Evolutionary conservation across 2,113 vertebrate genomes (phyloP).

Genomic region (Chloropsis cyanopogon): DNA sequence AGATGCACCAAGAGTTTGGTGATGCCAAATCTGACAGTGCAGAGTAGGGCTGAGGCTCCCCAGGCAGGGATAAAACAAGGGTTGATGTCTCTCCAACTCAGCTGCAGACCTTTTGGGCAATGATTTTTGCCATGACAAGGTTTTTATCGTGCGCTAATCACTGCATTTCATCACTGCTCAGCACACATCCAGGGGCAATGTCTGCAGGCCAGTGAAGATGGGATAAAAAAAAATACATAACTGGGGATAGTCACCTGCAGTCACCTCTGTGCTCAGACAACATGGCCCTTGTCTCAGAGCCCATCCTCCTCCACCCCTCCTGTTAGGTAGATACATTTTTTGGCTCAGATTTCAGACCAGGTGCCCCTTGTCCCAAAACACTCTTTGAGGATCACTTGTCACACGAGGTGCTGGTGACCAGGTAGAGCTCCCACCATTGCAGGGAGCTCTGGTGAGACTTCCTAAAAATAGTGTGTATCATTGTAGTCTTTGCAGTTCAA

Average conservation of each 20-base stretch:
- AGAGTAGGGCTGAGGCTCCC: background rate
- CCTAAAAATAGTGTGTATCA: background rate
- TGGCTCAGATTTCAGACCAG: background rate
- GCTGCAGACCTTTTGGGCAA: background rate
- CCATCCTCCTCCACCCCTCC: background rate
- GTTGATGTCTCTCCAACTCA: background rate
- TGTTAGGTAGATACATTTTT: background rate
- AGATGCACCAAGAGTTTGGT: background rate
- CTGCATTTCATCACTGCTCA: background rate
- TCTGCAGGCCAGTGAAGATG: background rate
- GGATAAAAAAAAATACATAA: no score
- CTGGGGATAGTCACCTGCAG: background rate
- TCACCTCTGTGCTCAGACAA: background rate
- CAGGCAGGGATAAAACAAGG: background rate
- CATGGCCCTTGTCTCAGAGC: background rate
- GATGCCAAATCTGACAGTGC: background rate
- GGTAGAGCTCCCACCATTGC: background rate
- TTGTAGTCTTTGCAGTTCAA: background rate
- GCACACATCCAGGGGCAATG: background rate
- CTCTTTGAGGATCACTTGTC: background rate
- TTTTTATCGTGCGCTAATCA: background rate
- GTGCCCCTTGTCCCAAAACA: background rate
- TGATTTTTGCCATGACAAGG: background rate
- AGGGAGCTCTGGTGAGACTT: background rate
- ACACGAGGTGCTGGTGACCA: rapidly evolving